Conservation (phyloP, 2,888 invertebrate genomes). For the Galeruca laticollis region DNA sequence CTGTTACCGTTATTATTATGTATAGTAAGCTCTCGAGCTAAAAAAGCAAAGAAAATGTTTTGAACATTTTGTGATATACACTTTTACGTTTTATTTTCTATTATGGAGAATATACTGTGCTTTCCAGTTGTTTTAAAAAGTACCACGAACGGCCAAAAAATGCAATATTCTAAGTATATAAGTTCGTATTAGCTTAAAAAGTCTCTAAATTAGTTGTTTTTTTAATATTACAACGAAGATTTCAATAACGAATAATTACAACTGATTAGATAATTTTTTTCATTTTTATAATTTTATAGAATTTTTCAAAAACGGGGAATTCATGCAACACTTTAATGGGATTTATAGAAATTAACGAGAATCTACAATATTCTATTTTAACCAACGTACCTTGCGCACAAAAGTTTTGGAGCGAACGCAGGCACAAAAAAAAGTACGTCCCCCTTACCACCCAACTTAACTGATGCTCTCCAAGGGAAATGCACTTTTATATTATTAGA, state of each 20-base stretch:
- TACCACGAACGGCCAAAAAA: constrained; percentile 59
- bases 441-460: no score
- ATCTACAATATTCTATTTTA: background rate
- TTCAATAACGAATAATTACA: constrained; percentile 22
- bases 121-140: constrained; percentile 56
- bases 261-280: constrained; percentile 9
- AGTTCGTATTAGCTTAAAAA: constrained; percentile 15
- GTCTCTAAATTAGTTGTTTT: constrained; percentile 14
- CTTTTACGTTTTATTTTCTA: constrained; percentile 59
- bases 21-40: constrained; percentile 59
- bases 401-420: no score
- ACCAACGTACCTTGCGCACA: no score
- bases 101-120: constrained; percentile 56
- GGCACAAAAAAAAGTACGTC: no score
- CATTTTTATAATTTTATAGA: background rate
- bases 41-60: constrained; percentile 65
- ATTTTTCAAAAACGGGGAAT: background rate
- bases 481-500: no score
- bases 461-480: no score
- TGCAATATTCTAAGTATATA: constrained; percentile 53
- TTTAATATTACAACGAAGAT: constrained; percentile 13
- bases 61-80: constrained; percentile 67
- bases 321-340: background rate
- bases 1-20: constrained; percentile 67
- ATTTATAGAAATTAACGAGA: background rate